Conservation (phyloP, 2,888 invertebrate genomes). For the Pammene fasciana region DNA sequence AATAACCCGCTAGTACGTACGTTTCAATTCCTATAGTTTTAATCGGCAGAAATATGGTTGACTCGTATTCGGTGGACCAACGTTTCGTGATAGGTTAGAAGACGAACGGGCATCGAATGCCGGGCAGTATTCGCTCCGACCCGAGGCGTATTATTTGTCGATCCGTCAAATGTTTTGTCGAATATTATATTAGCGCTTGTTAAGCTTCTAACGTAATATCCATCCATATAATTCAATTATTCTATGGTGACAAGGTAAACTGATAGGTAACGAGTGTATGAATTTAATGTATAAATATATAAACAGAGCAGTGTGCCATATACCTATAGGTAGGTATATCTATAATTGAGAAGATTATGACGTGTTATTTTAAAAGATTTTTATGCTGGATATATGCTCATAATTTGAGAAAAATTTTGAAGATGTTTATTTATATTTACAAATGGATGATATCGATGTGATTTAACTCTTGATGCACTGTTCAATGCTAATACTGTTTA, state of each 20-base stretch:
- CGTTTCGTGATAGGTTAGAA: slow-evolving; percentile 65
- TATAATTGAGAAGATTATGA: slow-evolving; percentile 74
- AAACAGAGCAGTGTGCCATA: slow-evolving; percentile 80
- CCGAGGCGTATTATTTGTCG: slow-evolving; percentile 54
- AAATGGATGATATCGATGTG: slow-evolving; percentile 70
- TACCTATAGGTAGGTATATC: slow-evolving; percentile 59
- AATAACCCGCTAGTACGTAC: slow-evolving; percentile 52
- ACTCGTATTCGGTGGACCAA: slow-evolving; percentile 71
- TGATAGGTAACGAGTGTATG: slow-evolving; percentile 74
- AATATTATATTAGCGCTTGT: slow-evolving; percentile 70
- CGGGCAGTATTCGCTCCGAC: slow-evolving; percentile 57
- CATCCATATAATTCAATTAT: slow-evolving; percentile 83
- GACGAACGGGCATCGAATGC: slow-evolving; percentile 67
- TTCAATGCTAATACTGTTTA: slow-evolving; percentile 61
- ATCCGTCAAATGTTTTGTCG: slow-evolving; percentile 62
- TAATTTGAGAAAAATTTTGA: slow-evolving; percentile 81
- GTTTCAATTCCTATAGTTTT: slow-evolving; percentile 73
- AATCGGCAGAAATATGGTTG: slow-evolving; percentile 61
- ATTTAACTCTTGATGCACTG: slow-evolving; percentile 60
- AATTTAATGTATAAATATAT: slow-evolving; percentile 62
- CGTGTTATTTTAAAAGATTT: slow-evolving; percentile 78
- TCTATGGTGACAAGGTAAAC: slow-evolving; percentile 82
- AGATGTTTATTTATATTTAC: slow-evolving; percentile 80
- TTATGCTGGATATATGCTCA: slow-evolving; percentile 82
- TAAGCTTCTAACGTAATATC: slow-evolving; percentile 80